These are phyloP conservation scores for Propithecus perrieri DNA, from an alignment of 2,797 vertebrate genomes.

Conservation along the genomic window DNA sequence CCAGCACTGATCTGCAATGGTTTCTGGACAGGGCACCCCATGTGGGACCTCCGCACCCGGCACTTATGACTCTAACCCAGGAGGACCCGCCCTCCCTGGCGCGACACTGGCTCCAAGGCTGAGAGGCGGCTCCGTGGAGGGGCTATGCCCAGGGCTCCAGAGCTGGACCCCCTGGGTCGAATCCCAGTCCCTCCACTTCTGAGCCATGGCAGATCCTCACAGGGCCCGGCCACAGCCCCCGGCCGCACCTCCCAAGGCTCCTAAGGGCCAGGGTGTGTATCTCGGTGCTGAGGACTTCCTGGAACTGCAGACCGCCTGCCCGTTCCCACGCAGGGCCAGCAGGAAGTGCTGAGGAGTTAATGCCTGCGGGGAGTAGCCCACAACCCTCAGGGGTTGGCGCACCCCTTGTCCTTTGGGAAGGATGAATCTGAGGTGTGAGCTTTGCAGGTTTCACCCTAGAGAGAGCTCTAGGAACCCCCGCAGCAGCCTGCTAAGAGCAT, in stretches of 20 bases:
- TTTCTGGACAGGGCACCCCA: rapidly evolving
- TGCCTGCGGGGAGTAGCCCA: rapidly evolving
- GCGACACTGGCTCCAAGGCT: rapidly evolving
- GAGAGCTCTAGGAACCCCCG: rapidly evolving
- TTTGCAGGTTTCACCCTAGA: rapidly evolving
- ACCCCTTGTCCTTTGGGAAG: rapidly evolving
- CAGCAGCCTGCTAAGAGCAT: rapidly evolving
- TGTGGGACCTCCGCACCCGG: rapidly evolving
- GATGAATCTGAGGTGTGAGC: background rate
- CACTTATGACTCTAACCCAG: rapidly evolving
- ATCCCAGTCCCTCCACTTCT: background rate
- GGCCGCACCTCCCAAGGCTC: rapidly evolving
- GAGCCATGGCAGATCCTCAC: background rate
- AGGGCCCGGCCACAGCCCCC: rapidly evolving
- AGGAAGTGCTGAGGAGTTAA: rapidly evolving
- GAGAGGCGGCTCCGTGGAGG: rapidly evolving
- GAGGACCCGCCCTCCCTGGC: rapidly evolving
- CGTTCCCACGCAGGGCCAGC: rapidly evolving
- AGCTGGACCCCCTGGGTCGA: background rate
- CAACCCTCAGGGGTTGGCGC: background rate
- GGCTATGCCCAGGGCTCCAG: background rate
- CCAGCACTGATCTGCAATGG: rapidly evolving
- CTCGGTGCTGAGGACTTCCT: no score
- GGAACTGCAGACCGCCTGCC: rapidly evolving
- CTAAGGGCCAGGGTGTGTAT: rapidly evolving